Conservation (phyloP, 2,113 vertebrate species). For the Salvelinus fontinalis region DNA sequence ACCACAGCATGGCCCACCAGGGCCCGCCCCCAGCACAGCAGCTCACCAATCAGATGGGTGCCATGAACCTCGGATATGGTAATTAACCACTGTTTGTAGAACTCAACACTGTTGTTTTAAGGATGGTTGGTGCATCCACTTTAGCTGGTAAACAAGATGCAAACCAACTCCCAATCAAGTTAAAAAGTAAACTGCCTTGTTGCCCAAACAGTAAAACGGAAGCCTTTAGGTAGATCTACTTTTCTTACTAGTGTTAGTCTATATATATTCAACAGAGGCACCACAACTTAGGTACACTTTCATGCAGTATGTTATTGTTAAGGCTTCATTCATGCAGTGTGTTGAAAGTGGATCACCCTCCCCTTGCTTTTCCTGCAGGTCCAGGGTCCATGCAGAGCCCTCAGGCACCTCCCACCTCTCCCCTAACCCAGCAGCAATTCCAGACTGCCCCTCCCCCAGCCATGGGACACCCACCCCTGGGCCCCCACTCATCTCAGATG, state of each 20-base stretch:
- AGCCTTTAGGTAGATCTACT: background rate
- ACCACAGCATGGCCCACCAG: conserved; percentile 63
- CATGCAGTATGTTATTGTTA: no score
- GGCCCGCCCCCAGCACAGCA: conserved; percentile 74
- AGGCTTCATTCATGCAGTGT: no score
- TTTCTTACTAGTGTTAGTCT: no score
- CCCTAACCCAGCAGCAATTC: conserved; percentile 55
- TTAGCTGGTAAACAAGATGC: background rate
- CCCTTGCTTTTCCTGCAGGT: conserved; percentile 57
- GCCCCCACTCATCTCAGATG: conserved; percentile 64
- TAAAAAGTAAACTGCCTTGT: background rate
- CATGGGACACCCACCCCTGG: conserved; percentile 62
- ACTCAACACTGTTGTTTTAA: background rate
- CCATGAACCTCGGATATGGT: conserved; percentile 85
- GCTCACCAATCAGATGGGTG: conserved; percentile 81
- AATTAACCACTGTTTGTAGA: background rate
- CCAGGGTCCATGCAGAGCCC: conserved; percentile 58
- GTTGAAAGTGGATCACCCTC: no score
- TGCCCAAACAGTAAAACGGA: background rate
- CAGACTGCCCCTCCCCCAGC: conserved; percentile 59
- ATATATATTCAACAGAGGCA: no score
- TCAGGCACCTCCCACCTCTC: conserved; percentile 55
- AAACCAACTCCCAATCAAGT: background rate
- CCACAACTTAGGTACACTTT: no score
- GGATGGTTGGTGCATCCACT: background rate